These are phyloP conservation scores for Pogonocherus hispidulus DNA, from an alignment of 2,888 invertebrate species.

Conservation along the genomic window DNA sequence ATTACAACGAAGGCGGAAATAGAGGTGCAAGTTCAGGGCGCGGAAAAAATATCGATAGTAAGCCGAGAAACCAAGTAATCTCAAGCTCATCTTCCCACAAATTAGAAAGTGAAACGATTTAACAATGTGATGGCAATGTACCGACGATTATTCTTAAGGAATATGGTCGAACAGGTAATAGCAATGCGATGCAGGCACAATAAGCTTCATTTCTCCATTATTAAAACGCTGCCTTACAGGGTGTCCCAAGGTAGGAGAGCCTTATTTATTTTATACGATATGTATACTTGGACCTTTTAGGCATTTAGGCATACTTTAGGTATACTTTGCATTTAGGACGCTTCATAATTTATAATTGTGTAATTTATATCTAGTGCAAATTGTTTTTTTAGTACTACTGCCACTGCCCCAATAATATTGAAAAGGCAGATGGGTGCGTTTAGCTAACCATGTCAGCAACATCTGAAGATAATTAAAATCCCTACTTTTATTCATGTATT, in stretches of 20 bases:
- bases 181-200: not conserved
- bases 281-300: no score
- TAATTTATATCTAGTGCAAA: no score
- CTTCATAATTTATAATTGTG: no score
- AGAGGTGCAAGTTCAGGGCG: not conserved
- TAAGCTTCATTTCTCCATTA: conserved; percentile 9
- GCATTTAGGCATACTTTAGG: no score
- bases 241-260: not conserved
- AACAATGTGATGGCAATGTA: conserved; percentile 17
- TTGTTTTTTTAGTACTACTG: no score
- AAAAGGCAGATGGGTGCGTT: no score
- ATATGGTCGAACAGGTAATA: conserved; percentile 2
- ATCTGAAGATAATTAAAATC: no score
- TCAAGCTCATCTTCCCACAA: conserved; percentile 26
- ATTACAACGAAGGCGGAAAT: not conserved
- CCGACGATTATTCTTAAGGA: conserved; percentile 17
- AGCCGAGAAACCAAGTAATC: conserved; percentile 10
- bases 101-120: conserved; percentile 18
- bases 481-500: no score
- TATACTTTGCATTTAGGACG: no score
- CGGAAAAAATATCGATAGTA: conserved; percentile 2
- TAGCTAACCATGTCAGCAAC: no score
- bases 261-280: not conserved
- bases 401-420: no score
- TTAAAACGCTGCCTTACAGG: not conserved